Percentiles rank a stretch among this genome's conserved stretches.
Evolutionary conservation across 1,140 invertebrate genomes (phyloP).

Genomic region (Drosophila pseudoobscura): DNA sequence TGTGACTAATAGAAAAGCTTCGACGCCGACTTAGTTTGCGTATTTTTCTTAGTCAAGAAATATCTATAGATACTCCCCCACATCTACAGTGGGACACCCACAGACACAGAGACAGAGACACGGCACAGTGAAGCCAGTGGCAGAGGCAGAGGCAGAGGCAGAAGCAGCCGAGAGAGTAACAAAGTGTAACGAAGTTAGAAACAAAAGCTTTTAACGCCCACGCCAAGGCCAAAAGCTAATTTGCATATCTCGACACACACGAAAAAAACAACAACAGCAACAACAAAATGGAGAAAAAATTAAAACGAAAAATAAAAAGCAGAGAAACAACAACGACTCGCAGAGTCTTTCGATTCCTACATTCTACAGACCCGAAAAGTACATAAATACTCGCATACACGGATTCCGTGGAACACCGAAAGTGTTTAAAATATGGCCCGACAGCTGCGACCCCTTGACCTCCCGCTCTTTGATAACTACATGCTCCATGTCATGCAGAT

Average conservation of each 20-base stretch:
- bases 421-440: too few species aligned
- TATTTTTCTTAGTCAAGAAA: slow-evolving; percentile 52
- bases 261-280: slow-evolving; percentile 40
- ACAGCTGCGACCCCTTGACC: too few species aligned
- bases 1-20: slow-evolving; percentile 62
- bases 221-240: slow-evolving; percentile 77
- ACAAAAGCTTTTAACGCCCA: slow-evolving; percentile 76
- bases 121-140: background rate
- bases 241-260: slow-evolving; percentile 70
- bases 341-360: background rate
- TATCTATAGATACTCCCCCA: slow-evolving; percentile 41
- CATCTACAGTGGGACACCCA: slow-evolving; percentile 31
- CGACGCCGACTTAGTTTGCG: slow-evolving; percentile 10
- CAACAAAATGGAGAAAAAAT: slow-evolving; percentile 1
- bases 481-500: too few species aligned
- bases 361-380: slow-evolving; percentile 8
- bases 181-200: slow-evolving; percentile 80
- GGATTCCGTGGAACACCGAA: too few species aligned
- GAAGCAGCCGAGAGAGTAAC: slow-evolving; percentile 45
- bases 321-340: slow-evolving; percentile 3
- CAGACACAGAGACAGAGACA: background rate
- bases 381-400: slow-evolving; percentile 22
- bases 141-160: background rate
- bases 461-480: too few species aligned
- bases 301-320: slow-evolving; percentile 21